Evolutionary conservation across 2,113 vertebrate species (phyloP).

Genomic region (Orthonyx spaldingii): DNA sequence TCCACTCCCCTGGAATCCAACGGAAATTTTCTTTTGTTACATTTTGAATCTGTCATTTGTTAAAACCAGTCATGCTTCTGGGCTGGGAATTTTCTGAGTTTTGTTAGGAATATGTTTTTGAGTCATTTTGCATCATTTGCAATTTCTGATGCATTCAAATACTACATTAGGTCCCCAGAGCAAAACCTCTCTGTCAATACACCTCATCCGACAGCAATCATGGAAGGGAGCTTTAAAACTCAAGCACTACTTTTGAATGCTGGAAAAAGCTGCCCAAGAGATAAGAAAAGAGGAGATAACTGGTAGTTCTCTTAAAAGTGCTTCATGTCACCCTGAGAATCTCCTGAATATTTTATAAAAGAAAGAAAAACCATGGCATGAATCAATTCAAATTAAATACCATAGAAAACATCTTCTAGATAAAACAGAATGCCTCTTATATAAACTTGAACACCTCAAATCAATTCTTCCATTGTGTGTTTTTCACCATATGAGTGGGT

Average conservation of each 20-base stretch:
- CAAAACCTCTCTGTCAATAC: not conserved
- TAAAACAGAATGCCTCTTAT: not conserved
- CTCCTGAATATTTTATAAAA: conserved; percentile 4
- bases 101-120: not conserved
- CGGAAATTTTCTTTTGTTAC: not conserved
- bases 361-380: not conserved
- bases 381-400: conserved; percentile 1
- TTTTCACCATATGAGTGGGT: conserved; percentile 35
- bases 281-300: conserved; percentile 4
- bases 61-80: not conserved
- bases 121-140: not conserved
- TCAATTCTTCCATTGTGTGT: conserved; percentile 10
- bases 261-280: conserved; percentile 8
- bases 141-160: conserved; percentile 19
- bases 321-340: not conserved
- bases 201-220: not conserved
- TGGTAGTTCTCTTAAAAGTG: not conserved
- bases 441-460: not conserved
- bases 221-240: not conserved
- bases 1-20: not conserved
- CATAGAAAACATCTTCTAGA: not conserved
- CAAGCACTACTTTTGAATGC: not conserved
- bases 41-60: not conserved
- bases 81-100: not conserved
- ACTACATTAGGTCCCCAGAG: not conserved